Evolutionary conservation across 2,113 vertebrate genomes (phyloP).

Genomic region (Mastomys natalensis): DNA sequence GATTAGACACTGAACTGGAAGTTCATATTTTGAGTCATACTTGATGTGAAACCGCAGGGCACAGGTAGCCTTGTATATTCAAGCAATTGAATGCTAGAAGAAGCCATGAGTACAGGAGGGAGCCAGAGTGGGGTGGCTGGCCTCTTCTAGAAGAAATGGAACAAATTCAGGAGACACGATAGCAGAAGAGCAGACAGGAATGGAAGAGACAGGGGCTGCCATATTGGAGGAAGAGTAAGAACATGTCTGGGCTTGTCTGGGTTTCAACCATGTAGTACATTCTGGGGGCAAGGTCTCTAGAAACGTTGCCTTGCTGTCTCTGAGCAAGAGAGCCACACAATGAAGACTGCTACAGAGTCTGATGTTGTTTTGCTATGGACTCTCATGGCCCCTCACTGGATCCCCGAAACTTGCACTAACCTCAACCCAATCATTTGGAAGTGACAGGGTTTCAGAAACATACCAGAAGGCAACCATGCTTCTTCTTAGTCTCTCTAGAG

Average conservation of each 20-base stretch:
- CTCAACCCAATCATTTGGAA: background rate
- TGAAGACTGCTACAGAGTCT: rapidly evolving
- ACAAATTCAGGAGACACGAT: background rate
- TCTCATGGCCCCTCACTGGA: background rate
- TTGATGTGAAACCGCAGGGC: conserved; percentile 73
- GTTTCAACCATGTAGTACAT: background rate
- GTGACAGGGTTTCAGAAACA: background rate
- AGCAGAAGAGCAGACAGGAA: background rate
- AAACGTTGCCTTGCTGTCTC: background rate
- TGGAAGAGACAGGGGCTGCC: background rate
- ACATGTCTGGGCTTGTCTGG: background rate
- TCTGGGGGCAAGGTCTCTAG: background rate
- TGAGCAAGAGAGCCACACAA: rapidly evolving
- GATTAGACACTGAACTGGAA: conserved; percentile 77
- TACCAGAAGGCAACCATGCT: background rate
- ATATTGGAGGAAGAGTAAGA: background rate
- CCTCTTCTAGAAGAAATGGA: conserved; percentile 3
- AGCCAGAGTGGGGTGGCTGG: conserved; percentile 60
- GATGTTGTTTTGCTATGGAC: background rate
- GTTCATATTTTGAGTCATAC: conserved; percentile 81
- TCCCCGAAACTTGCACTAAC: rapidly evolving
- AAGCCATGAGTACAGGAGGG: conserved; percentile 76
- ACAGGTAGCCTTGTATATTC: conserved; percentile 76
- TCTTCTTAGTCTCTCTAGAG: background rate
- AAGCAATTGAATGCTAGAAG: conserved; percentile 78